A percentile compares a stretch with the other conserved stretches of the same genome.
Evolutionary conservation across 1,140 invertebrate species (phyloP).

Genomic region (Atta colombica): DNA sequence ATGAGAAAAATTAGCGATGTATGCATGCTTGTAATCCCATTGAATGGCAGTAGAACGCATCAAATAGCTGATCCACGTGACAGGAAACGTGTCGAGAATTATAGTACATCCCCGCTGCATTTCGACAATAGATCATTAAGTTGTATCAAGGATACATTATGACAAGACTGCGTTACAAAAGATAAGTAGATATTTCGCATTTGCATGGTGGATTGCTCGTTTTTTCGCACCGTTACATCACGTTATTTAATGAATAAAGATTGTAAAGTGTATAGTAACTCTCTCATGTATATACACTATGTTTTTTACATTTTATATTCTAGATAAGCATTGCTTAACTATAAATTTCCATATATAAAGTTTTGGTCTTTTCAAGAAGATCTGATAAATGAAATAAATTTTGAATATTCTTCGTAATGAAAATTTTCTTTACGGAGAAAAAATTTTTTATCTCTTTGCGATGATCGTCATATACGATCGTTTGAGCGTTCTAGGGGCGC

Average conservation of each 20-base stretch:
- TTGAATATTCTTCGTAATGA: background rate
- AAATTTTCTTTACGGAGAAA: background rate
- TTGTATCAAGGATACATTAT: slow-evolving; percentile 81
- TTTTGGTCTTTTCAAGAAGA: background rate
- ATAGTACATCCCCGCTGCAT: slow-evolving; percentile 77
- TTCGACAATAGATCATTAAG: slow-evolving; percentile 83
- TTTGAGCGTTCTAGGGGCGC: slow-evolving; percentile 35
- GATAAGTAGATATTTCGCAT: slow-evolving; percentile 42
- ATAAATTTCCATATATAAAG: background rate
- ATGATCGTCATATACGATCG: slow-evolving; percentile 37
- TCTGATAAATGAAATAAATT: slow-evolving; percentile 6
- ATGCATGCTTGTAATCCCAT: slow-evolving; percentile 81
- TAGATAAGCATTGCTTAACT: background rate
- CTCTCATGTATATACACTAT: background rate
- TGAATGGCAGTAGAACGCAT: slow-evolving; percentile 71
- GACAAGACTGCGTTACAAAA: slow-evolving; percentile 79
- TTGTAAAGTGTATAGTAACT: background rate
- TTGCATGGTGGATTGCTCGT: slow-evolving; percentile 37
- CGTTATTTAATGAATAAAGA: slow-evolving; percentile 22
- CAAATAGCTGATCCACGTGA: slow-evolving; percentile 83
- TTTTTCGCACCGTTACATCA: slow-evolving; percentile 69
- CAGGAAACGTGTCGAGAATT: slow-evolving; percentile 84
- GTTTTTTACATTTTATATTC: background rate
- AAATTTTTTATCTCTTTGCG: slow-evolving; percentile 14
- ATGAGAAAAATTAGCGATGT: slow-evolving; percentile 84